phyloP scores from a whole-genome alignment of 1,140 invertebrate species.

The Zaprionus ornatus region DNA sequence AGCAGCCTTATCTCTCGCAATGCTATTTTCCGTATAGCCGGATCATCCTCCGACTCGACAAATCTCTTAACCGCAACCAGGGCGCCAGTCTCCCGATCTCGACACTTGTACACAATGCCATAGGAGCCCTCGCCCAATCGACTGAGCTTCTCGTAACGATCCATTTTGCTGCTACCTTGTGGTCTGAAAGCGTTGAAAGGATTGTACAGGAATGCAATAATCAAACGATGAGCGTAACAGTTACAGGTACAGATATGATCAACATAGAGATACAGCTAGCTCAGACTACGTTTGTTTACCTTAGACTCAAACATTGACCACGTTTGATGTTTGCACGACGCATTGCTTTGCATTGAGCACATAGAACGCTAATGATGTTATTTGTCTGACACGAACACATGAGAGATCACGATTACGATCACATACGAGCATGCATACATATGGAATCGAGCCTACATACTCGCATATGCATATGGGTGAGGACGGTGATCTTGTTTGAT shows the following conservation, averaged over 20 bases:
- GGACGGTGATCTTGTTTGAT: constrained; percentile 35
- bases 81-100: constrained; percentile 97
- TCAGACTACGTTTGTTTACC: constrained; percentile 61
- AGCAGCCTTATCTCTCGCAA: constrained; percentile 98
- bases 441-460: constrained; percentile 12
- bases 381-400: constrained; percentile 75
- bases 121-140: constrained; percentile 99
- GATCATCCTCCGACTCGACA: constrained; percentile 99
- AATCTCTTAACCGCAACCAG: constrained; percentile 99
- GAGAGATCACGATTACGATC: constrained; percentile 41
- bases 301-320: constrained; percentile 81
- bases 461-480: constrained; percentile 11
- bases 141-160: constrained; percentile 98
- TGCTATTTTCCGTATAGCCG: constrained; percentile 98
- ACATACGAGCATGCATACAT: constrained; percentile 20
- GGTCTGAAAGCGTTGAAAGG: constrained; percentile 85
- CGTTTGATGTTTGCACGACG: constrained; percentile 80
- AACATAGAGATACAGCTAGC: constrained; percentile 19
- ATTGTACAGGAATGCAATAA: background rate
- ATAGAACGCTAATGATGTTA: constrained; percentile 67
- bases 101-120: constrained; percentile 99
- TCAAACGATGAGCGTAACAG: no score
- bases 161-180: constrained; percentile 95
- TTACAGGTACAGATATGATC: background rate
- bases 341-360: constrained; percentile 81